Base-by-base conservation (phyloP, 2,113 vertebrate species). In the Reinhardtius hippoglossoides region DNA sequence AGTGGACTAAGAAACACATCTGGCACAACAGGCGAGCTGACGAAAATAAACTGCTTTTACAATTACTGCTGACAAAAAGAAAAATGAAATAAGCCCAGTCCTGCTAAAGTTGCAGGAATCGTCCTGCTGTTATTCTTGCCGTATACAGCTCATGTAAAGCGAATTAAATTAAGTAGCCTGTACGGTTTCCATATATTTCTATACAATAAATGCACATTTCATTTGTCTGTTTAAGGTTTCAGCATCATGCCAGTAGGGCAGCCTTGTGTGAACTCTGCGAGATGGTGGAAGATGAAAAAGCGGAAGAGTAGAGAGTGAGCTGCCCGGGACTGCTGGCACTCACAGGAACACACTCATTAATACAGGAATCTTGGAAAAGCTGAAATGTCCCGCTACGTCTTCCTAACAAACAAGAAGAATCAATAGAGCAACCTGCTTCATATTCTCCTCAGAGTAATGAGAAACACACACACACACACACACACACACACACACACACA, bases 301-400 rank as follows among this genome's bases (percentile, higher is more conserved):
- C 62, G 23, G 59, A 75, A 50, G 56, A 50, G 56, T 4, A 9
- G 48, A 50, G 71, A 84, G 71, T 20, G 10, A 59, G 81, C 81
- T 67, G 76, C 65, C 48, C 68, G 18, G 67, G 65, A 2, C 76
- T 46, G 59, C 78, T 69, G 67, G 64, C 74, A 26, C 76, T 55
- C 78, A 35, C 73, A 50, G 61, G 55, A 74, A 58, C 62, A 40
- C 6, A 24, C 78, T 86, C 81, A 85, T 90, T 89, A 89, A 87
- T 66, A 60, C 83, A 26, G 67, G 85, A 81, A 79, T 66, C 35
- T 50, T n/a, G 69, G 66, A 82, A 65, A 48, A 85, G 74, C 57
- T 74, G 66, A 80, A 77, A 68, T 57, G 80, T 83, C 71, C 75
- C 23, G 78, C 64, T 79, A 83, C 72, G 55, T 76, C 74, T 66